Evolutionary conservation across 2,888 invertebrate genomes (phyloP).

Genomic region (Dysmachus trigonus): DNA sequence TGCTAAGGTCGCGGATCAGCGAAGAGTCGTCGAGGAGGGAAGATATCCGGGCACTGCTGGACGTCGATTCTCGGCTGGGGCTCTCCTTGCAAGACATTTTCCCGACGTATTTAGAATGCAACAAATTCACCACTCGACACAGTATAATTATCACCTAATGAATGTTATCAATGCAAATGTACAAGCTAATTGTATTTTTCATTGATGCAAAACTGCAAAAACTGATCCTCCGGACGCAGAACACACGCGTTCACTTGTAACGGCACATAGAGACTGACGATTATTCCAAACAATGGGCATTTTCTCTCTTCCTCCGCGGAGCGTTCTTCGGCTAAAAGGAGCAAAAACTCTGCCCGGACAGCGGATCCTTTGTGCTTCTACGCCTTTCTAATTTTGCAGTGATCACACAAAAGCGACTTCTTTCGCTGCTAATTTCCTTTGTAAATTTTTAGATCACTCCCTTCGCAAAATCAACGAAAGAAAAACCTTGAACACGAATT

Average conservation of each 20-base stretch:
- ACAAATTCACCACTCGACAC: not conserved
- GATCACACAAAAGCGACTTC: not conserved
- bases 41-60: conserved; percentile 42
- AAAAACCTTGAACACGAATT: not conserved
- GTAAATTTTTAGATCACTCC: not conserved
- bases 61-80: conserved; percentile 63
- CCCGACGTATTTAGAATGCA: not conserved
- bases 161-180: not conserved
- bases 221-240: not conserved
- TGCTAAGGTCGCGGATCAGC: conserved; percentile 74
- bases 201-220: not conserved
- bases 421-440: not conserved
- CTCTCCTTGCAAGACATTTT: conserved; percentile 59
- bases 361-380: not conserved
- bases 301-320: not conserved
- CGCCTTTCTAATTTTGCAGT: not conserved
- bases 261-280: conserved; percentile 23
- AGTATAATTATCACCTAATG: not conserved
- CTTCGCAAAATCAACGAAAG: not conserved
- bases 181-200: not conserved
- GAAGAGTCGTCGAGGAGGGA: conserved; percentile 54
- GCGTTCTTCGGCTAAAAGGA: not conserved
- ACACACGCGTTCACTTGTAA: not conserved
- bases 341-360: not conserved
- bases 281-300: conserved; percentile 16